Percentiles rank a stretch among this genome's conserved stretches.
Evolutionary conservation across 92 coral and sea anemone genomes (phyloP).

Genomic region (Actinernus sp.): DNA sequence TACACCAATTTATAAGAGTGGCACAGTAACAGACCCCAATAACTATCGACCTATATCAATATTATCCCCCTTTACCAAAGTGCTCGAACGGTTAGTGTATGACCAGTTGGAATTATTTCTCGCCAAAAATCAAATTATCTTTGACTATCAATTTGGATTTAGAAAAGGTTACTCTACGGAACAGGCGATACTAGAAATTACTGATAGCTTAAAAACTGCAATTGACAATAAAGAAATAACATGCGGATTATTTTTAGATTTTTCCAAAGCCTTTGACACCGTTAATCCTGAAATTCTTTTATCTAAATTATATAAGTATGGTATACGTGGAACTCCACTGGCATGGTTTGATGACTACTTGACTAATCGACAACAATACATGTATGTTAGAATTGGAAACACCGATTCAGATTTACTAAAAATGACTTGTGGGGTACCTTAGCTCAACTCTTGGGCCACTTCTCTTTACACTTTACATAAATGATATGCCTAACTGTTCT

Average conservation of each 20-base stretch:
- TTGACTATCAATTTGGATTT: slow-evolving; percentile 49
- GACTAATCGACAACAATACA: slow-evolving; percentile 6
- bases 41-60: slow-evolving; percentile 58
- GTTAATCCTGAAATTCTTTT: slow-evolving; percentile 43
- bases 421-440: slow-evolving; percentile 55
- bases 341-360: slow-evolving; percentile 39
- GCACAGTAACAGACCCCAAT: slow-evolving; percentile 34
- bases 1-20: slow-evolving; percentile 41
- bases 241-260: slow-evolving; percentile 53
- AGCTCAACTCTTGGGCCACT: slow-evolving; percentile 54
- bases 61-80: slow-evolving; percentile 24
- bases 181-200: slow-evolving; percentile 32
- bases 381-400: slow-evolving; percentile 9
- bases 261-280: slow-evolving; percentile 60
- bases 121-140: slow-evolving; percentile 28
- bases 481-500: slow-evolving; percentile 36
- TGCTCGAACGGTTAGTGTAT: slow-evolving; percentile 30
- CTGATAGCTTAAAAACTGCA: slow-evolving; percentile 24
- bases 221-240: slow-evolving; percentile 29
- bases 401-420: slow-evolving; percentile 2
- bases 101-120: slow-evolving; percentile 11
- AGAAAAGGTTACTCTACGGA: slow-evolving; percentile 32
- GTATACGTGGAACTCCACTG: slow-evolving; percentile 41
- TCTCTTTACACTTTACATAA: slow-evolving; percentile 29
- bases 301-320: slow-evolving; percentile 40